A percentile compares a stretch with the other conserved stretches of the same genome.
Conservation (phyloP, 2,888 invertebrate genomes). For the Shargacucullia verbasci region DNA sequence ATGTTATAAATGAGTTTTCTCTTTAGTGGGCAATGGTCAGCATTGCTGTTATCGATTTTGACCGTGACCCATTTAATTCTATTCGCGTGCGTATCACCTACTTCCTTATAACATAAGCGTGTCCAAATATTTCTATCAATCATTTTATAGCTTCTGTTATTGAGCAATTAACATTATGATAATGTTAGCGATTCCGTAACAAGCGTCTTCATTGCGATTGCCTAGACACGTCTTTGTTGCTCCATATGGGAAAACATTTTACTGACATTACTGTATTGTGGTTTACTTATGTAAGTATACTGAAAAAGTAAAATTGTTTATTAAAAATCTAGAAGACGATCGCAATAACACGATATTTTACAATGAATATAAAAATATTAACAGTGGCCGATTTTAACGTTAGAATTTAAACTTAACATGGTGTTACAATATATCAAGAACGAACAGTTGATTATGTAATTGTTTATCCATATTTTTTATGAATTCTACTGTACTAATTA, state of each 20-base stretch:
- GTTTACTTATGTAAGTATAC: neutral
- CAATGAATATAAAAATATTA: too few species aligned
- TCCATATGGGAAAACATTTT: conserved; percentile 19
- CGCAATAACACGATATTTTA: neutral
- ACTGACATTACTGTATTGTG: neutral
- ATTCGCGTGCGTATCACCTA: conserved; percentile 43
- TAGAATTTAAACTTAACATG: too few species aligned
- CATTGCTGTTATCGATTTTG: conserved; percentile 64
- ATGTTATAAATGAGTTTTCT: conserved; percentile 40
- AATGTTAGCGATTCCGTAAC: conserved; percentile 32
- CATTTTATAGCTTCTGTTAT: conserved; percentile 25
- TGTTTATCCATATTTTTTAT: too few species aligned
- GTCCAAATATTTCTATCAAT: conserved; percentile 34
- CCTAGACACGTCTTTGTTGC: conserved; percentile 43
- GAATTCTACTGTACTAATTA: too few species aligned
- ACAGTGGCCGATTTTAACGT: too few species aligned
- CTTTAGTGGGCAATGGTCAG: conserved; percentile 31
- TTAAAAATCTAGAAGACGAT: neutral
- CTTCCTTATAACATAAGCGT: conserved; percentile 37
- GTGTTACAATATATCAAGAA: too few species aligned
- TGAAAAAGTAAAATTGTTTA: neutral
- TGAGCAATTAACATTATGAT: conserved; percentile 32
- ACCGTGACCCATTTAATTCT: conserved; percentile 70
- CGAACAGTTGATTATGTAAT: too few species aligned
- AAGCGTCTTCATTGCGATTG: conserved; percentile 36